These are phyloP conservation scores for Dasysyrphus albostriatus DNA, from an alignment of 2,888 invertebrate species.

Conservation along the genomic window DNA sequence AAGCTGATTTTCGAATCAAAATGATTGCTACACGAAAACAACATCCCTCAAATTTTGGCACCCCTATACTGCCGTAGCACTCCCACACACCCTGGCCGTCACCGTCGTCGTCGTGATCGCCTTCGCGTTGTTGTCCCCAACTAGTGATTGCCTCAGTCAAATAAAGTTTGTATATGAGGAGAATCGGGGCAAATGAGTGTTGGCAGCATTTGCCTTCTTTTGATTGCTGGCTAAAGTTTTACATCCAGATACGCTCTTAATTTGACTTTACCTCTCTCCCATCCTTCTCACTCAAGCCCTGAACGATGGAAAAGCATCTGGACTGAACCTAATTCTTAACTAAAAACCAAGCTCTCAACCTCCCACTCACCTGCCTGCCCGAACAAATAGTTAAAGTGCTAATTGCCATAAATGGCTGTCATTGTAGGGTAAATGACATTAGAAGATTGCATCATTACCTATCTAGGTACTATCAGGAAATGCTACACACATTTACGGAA, in stretches of 20 bases:
- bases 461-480: constrained; percentile 52
- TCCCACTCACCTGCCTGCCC: constrained; percentile 52
- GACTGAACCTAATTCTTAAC: constrained; percentile 61
- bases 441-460: constrained; percentile 82
- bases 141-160: constrained; percentile 2
- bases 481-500: constrained; percentile 28
- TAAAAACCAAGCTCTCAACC: constrained; percentile 47
- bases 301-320: neutral
- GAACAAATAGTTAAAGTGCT: constrained; percentile 84
- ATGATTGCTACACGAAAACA: constrained; percentile 74
- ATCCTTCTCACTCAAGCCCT: neutral
- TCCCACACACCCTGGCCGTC: neutral
- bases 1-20: constrained; percentile 76
- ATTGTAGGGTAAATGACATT: constrained; percentile 84
- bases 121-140: neutral
- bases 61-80: neutral
- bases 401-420: constrained; percentile 84
- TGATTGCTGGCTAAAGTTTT: constrained; percentile 51
- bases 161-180: constrained; percentile 15
- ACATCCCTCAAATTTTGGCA: constrained; percentile 10
- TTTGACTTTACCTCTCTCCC: constrained; percentile 48
- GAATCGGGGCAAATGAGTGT: constrained; percentile 19
- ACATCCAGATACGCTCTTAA: constrained; percentile 54
- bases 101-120: neutral
- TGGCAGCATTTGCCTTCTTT: constrained; percentile 46